Percentiles rank a stretch among this genome's conserved stretches.
phyloP scores from a whole-genome alignment of 2,113 vertebrate species.

The Gasterosteus aculeatus region DNA sequence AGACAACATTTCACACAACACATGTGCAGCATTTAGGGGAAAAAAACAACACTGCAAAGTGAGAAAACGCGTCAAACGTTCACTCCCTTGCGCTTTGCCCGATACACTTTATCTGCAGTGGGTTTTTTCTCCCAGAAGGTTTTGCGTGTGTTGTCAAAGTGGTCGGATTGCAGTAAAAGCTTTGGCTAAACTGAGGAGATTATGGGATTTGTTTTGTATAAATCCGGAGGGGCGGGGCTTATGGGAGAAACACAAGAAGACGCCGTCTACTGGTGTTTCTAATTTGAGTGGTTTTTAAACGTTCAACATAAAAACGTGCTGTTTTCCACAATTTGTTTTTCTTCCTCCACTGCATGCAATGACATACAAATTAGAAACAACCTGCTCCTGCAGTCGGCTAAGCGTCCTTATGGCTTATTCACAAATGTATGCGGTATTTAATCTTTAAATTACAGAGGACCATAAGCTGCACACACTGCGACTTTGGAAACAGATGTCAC shows the following conservation, averaged over 20 bases:
- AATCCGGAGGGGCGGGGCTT: not conserved
- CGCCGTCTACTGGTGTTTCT: not conserved
- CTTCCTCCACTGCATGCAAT: not conserved
- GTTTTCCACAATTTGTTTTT: not conserved
- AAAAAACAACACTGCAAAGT: not conserved
- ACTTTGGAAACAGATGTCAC: slow-evolving; percentile 31
- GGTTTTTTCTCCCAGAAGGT: too few relatives aligned
- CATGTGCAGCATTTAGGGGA: not conserved
- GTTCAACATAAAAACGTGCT: not conserved
- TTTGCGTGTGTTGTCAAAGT: not conserved
- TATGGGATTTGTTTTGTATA: slow-evolving; percentile 2
- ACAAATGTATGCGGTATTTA: slow-evolving; percentile 9
- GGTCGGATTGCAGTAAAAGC: slow-evolving; percentile 1
- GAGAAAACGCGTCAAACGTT: not conserved
- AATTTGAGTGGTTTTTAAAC: not conserved
- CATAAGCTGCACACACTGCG: not conserved
- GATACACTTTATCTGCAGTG: not conserved
- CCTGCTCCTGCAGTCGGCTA: slow-evolving; percentile 11
- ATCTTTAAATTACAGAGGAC: slow-evolving; percentile 4
- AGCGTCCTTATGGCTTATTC: slow-evolving; percentile 59
- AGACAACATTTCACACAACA: not conserved
- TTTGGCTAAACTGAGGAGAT: not conserved
- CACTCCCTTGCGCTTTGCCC: not conserved
- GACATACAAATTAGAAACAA: not conserved
- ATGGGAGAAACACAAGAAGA: not conserved